Conservation (phyloP, 53 echinoderm and acorn worm species). For the Apostichopus leukothele region DNA sequence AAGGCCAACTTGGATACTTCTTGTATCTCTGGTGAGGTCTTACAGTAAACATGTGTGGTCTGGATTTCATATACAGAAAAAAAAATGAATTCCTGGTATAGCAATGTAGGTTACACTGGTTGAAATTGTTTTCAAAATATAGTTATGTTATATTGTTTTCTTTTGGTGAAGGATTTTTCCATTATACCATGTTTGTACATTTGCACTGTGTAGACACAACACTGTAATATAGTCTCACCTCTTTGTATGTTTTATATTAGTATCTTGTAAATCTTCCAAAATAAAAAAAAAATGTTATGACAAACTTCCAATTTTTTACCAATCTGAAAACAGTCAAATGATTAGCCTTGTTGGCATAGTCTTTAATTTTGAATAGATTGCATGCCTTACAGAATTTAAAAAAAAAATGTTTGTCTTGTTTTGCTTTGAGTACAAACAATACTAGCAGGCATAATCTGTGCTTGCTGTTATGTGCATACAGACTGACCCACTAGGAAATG, state of each 20-base stretch:
- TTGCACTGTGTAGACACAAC: conserved; percentile 36
- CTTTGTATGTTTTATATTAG: conserved; percentile 42
- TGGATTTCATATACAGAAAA: neutral
- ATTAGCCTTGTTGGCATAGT: conserved; percentile 16
- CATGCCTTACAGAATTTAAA: conserved; percentile 42
- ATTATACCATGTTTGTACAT: conserved; percentile 29
- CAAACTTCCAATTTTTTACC: conserved; percentile 44
- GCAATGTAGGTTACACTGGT: conserved; percentile 1
- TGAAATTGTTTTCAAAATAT: neutral
- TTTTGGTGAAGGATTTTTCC: conserved; percentile 2
- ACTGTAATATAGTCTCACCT: conserved; percentile 18
- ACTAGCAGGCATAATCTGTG: no score
- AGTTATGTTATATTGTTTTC: neutral
- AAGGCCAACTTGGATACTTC: no score
- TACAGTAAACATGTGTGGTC: neutral
- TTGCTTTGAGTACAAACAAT: neutral
- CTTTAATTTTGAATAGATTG: conserved; percentile 44
- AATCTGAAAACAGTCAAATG: conserved; percentile 40
- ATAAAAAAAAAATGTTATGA: conserved; percentile 35
- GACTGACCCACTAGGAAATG: no score
- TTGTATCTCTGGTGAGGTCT: neutral
- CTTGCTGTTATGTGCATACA: no score
- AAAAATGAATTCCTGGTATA: conserved; percentile 12
- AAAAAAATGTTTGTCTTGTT: neutral
- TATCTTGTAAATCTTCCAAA: conserved; percentile 44